Percentiles rank a stretch among this genome's conserved stretches.
Conservation (phyloP, 2,797 vertebrate genomes). For the Orestias chungarensis region DNA sequence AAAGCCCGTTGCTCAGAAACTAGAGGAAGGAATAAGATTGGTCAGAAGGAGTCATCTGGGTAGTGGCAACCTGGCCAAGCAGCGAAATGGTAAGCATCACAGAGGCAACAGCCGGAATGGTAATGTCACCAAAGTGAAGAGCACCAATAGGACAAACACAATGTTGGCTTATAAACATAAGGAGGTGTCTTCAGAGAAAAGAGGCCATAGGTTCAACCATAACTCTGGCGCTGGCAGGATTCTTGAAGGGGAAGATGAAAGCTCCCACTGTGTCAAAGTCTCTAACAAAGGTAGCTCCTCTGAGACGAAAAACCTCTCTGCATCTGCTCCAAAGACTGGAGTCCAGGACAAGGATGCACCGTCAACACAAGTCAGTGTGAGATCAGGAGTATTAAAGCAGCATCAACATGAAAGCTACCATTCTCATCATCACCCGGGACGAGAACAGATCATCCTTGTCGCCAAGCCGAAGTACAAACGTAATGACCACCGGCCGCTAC, state of each 20-base stretch:
- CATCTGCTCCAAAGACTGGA: conserved; percentile 68
- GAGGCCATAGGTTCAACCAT: conserved; percentile 62
- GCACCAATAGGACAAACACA: conserved; percentile 60
- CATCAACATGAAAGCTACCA: conserved; percentile 53
- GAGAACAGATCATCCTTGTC: conserved; percentile 81
- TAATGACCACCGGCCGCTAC: conserved; percentile 82
- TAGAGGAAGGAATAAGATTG: conserved; percentile 77
- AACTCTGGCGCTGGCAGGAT: conserved; percentile 75
- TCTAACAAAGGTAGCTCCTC: conserved; percentile 72
- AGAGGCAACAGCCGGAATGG: conserved; percentile 76
- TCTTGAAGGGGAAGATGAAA: conserved; percentile 74
- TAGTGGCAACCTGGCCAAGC: conserved; percentile 76
- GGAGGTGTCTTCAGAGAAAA: conserved; percentile 59
- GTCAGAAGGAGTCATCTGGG: conserved; percentile 60
- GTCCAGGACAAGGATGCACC: conserved; percentile 57
- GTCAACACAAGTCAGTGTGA: conserved; percentile 12
- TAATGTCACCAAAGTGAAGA: conserved; percentile 77
- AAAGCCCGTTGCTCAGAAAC: conserved; percentile 84
- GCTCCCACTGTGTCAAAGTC: conserved; percentile 77
- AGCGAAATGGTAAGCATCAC: conserved; percentile 73
- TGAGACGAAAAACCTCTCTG: conserved; percentile 71
- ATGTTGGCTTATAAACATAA: conserved; percentile 33
- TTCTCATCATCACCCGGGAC: conserved; percentile 70
- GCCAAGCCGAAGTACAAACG: conserved; percentile 90
- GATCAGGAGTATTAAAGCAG: conserved; percentile 43